Evolutionary conservation across 2,888 invertebrate genomes (phyloP).

Genomic region (Mythimna vitellina): DNA sequence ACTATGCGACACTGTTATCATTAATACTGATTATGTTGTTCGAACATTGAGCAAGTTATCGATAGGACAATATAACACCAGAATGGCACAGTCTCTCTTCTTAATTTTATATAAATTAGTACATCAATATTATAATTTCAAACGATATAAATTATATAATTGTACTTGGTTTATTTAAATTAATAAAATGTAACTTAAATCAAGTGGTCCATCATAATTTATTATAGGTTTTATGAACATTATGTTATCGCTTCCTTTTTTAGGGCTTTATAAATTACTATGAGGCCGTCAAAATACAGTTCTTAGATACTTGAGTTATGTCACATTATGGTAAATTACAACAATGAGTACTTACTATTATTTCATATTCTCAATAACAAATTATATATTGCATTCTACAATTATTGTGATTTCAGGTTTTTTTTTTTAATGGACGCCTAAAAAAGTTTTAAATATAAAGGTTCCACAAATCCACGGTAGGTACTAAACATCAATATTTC

Average conservation of each 20-base stretch:
- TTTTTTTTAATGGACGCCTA: neutral
- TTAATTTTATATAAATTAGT: constrained; percentile 44
- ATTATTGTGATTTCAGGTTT: neutral
- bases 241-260: constrained; percentile 18
- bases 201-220: constrained; percentile 59
- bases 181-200: constrained; percentile 51
- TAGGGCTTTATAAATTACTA: constrained; percentile 37
- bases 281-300: constrained; percentile 33
- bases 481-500: neutral
- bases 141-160: constrained; percentile 44
- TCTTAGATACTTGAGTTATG: constrained; percentile 1
- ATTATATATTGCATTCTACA: constrained; percentile 5
- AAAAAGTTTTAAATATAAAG: neutral
- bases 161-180: constrained; percentile 57
- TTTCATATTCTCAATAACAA: neutral
- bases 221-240: constrained; percentile 39
- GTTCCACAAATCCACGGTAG: neutral
- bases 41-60: constrained; percentile 66
- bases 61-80: constrained; percentile 42
- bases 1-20: constrained; percentile 28
- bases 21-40: constrained; percentile 65
- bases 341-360: constrained; percentile 1
- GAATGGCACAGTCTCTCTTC: constrained; percentile 54
- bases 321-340: constrained; percentile 13
- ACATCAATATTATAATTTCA: constrained; percentile 39